Evolutionary conservation across 2,113 vertebrate genomes (phyloP).

Genomic region (Podarcis raffonei): DNA sequence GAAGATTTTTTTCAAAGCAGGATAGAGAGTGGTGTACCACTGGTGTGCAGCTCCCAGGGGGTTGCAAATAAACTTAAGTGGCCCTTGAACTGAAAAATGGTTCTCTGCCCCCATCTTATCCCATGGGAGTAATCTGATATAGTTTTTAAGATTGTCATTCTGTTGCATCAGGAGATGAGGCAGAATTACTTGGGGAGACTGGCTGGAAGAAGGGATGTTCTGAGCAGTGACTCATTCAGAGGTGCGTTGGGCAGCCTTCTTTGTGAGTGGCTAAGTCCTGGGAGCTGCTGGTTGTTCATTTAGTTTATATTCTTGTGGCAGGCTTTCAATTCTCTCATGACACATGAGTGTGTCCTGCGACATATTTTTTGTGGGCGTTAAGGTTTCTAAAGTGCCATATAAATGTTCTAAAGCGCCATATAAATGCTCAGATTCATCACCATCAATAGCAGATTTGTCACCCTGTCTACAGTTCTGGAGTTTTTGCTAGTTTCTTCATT

Average conservation of each 20-base stretch:
- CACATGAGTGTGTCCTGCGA: neutral
- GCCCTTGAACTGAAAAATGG: no score
- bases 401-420: neutral
- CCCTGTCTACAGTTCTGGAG: no score
- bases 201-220: neutral
- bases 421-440: neutral
- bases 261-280: neutral
- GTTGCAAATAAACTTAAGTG: no score
- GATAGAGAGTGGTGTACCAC: no score
- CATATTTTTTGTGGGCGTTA: no score
- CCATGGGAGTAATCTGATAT: neutral
- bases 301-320: neutral
- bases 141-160: neutral
- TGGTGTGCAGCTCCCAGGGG: no score
- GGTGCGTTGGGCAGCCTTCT: neutral
- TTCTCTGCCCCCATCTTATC: no score
- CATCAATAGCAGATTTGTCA: no score
- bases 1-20: no score
- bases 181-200: neutral
- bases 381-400: neutral
- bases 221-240: neutral
- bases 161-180: neutral
- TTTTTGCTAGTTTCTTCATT: no score
- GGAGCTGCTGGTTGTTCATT: neutral
- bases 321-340: neutral